Evolutionary conservation across 2,888 invertebrate species (phyloP), one percentile per base, ranked within the genome.

Genomic region (Drymonia ruficornis): DNA sequence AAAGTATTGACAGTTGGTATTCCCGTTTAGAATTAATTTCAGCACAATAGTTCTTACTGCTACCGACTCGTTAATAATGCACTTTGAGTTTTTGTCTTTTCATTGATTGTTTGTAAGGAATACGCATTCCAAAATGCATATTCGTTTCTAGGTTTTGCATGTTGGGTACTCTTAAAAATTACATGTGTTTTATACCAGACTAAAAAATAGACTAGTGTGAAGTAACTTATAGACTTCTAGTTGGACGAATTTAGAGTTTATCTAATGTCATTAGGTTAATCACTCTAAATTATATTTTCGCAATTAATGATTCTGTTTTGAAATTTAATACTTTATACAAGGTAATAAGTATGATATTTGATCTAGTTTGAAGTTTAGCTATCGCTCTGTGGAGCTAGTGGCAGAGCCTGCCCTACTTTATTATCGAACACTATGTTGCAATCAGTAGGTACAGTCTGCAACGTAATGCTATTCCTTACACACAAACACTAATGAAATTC

Each of bases 11-110:
- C 68, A 66, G 64, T 70, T 72, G 59, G 61, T 69, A 72, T 63
- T 67, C 65, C 23, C 23, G 23, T 51, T 61, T 61, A 65, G 58
- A 67, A 59, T 57, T 59, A 61, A 66, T 52, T 62, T 65, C 58
- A 61, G 76, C 71, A 74, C 70, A 68, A 72, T 74, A 73, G 60
- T 72, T 72, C 56, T 70, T 67, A 61, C 71, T 68, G 67, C 80
- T 78, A 77, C 78, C 74, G 75, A 76, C 66, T 76, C 71, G 82
- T 87, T 86, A 83, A 83, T 86, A 87, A 84, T 86, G 87, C 89
- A 83, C 84, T 79, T 81, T 82, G 81, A 83, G 82, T 81, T 80
- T 53, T 23, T 34, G 13, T 60, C 31, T 56, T 56, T 54, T 50
- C 31, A 52, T 55, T 56, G 44, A 47, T 54, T 63, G 49, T 53